phyloP scores from a whole-genome alignment of 2,113 vertebrate species.

The Cygnus atratus region DNA sequence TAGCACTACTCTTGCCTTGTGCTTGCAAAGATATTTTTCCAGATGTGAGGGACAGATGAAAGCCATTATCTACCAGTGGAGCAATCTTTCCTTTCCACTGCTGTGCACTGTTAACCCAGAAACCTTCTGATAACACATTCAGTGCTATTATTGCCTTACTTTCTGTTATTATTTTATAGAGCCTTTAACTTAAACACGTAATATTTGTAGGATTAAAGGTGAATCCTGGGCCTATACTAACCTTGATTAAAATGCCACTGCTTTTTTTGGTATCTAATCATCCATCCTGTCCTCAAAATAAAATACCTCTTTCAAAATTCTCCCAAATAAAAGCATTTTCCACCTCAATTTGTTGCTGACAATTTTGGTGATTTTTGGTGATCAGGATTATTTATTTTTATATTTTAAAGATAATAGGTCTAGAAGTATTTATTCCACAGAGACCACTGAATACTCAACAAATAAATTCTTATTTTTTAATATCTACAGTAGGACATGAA shows the following conservation, averaged over 20 bases:
- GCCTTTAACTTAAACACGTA: background rate
- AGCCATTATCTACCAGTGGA: background rate
- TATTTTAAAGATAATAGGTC: background rate
- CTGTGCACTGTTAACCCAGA: background rate
- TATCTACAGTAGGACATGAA: background rate
- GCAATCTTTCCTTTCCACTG: background rate
- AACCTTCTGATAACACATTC: background rate
- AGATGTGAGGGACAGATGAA: background rate
- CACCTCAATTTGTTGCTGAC: background rate
- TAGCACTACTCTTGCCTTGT: rapidly evolving
- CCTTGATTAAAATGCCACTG: background rate
- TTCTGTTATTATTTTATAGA: background rate
- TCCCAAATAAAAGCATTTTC: background rate
- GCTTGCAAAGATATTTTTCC: background rate
- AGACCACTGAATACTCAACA: background rate
- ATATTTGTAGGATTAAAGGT: background rate
- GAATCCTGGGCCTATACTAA: background rate
- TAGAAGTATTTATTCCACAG: background rate
- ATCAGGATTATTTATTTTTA: background rate
- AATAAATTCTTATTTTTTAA: background rate
- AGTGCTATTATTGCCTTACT: background rate
- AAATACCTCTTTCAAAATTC: background rate
- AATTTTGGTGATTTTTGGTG: background rate
- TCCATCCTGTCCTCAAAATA: background rate
- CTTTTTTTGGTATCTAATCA: background rate